Percentiles rank a stretch among this genome's conserved stretches.
phyloP scores from a whole-genome alignment of 2,888 invertebrate species.

The Thelaira solivaga region DNA sequence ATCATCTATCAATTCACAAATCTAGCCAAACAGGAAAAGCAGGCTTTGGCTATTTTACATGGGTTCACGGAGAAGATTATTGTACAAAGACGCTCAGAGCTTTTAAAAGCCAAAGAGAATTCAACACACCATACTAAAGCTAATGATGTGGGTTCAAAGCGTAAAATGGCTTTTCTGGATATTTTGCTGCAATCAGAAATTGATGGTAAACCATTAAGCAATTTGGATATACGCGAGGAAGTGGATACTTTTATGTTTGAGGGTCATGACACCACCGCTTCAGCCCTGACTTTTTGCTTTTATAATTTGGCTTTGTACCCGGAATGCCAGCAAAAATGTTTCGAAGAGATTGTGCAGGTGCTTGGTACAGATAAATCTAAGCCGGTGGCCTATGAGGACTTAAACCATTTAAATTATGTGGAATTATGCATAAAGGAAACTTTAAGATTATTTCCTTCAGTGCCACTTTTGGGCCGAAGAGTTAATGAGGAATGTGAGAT shows the following conservation, averaged over 20 bases:
- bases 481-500: conserved; percentile 74
- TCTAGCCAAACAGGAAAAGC: conserved; percentile 79
- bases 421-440: conserved; percentile 76
- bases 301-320: conserved; percentile 78
- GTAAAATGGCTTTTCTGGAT: conserved; percentile 83
- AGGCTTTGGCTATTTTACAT: conserved; percentile 78
- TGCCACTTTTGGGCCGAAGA: conserved; percentile 74
- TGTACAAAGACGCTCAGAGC: conserved; percentile 75
- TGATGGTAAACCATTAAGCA: conserved; percentile 80
- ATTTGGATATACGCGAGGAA: conserved; percentile 82
- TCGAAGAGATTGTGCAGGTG: conserved; percentile 76
- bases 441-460: conserved; percentile 74
- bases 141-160: conserved; percentile 79
- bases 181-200: conserved; percentile 81
- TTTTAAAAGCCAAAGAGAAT: conserved; percentile 66
- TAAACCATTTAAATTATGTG: conserved; percentile 73
- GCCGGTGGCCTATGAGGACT: conserved; percentile 71
- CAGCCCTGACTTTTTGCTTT: conserved; percentile 78
- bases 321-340: conserved; percentile 77
- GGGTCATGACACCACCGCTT: conserved; percentile 79
- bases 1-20: conserved; percentile 78
- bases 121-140: conserved; percentile 28
- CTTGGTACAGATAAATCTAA: conserved; percentile 73
- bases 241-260: conserved; percentile 87
- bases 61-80: conserved; percentile 80